These are phyloP conservation scores for Pelobates cultripes DNA, from an alignment of 2,797 vertebrate genomes.

Conservation along the genomic window DNA sequence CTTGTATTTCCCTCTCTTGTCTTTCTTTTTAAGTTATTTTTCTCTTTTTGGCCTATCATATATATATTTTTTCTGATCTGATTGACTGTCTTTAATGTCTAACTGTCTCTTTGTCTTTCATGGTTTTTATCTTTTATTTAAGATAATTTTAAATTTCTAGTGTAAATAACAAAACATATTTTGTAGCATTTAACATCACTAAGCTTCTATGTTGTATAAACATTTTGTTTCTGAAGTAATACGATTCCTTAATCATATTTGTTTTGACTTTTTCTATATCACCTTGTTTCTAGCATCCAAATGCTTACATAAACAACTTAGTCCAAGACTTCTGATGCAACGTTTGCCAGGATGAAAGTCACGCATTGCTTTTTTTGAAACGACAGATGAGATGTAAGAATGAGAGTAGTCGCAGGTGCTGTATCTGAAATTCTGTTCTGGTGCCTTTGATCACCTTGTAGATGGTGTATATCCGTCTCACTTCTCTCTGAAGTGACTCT, in stretches of 20 bases:
- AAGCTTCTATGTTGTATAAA: background rate
- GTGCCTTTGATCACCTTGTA: conserved; percentile 26
- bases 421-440: background rate
- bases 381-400: background rate
- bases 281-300: background rate
- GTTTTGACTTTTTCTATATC: background rate
- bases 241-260: background rate
- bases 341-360: conserved; percentile 12
- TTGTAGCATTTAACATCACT: background rate
- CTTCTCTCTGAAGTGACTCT: conserved; percentile 10
- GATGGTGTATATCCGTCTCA: background rate
- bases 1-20: no score
- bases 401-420: conserved; percentile 17
- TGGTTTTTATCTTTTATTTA: background rate
- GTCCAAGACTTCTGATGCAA: conserved; percentile 6
- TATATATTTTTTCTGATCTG: no score
- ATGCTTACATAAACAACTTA: conserved; percentile 22
- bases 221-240: background rate
- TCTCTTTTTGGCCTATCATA: no score
- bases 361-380: conserved; percentile 8
- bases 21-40: no score
- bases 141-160: background rate
- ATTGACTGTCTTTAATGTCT: no score
- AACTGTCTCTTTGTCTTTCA: no score
- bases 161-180: background rate